Evolutionary conservation across 2,797 vertebrate genomes (phyloP), one percentile per base, ranked within the genome.

Genomic region (Enteromius unitaeniatus): DNA sequence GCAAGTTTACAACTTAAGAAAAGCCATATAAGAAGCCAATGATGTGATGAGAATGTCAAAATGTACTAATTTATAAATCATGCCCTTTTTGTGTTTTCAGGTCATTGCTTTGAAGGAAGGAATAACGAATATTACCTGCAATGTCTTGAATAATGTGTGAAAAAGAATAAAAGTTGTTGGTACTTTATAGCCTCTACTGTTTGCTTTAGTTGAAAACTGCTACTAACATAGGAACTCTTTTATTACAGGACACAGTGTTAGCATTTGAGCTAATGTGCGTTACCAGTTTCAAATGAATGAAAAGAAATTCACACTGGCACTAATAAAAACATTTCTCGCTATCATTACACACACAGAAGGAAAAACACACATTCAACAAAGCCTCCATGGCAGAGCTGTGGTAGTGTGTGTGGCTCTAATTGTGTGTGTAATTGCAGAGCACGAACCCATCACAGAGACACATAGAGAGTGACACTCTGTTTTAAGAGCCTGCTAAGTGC

Each of bases 381-480:
- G 78, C 77, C 72, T 64, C 42, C 45, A 69, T 34, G n/a, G 82
- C 76, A 75, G 68, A 64, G 23, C 85, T 90, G 26, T 88, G 76
- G 68, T 87, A 64, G 53, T 87, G 86, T 88, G 85, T 87, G 87
- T 92, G 89, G 91, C 90, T 92, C 87, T 87, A 87, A 76, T 83
- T 89, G 72, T 73, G 79, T 86, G 84, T 89, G 86, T 90, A 93
- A 93, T 92, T 91, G 85, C 91, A 86, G 88, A 55, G 84, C 65
- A 53, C 62, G 69, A 85, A 79, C 81, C 84, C 84, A 80, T 88
- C 86, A 87, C 86, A 79, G 79, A 69, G 70, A 84, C 75, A 86
- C 72, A 72, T 60, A 87, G 80, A 88, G 86, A 88, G 84, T 87
- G 86, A 87, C 84, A 84, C 77, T 87, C 84, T 15, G 84, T 83